Evolutionary conservation across 2,888 invertebrate species (phyloP), one percentile per base, ranked within the genome.

Genomic region (Leptinotarsa rubiginosa): DNA sequence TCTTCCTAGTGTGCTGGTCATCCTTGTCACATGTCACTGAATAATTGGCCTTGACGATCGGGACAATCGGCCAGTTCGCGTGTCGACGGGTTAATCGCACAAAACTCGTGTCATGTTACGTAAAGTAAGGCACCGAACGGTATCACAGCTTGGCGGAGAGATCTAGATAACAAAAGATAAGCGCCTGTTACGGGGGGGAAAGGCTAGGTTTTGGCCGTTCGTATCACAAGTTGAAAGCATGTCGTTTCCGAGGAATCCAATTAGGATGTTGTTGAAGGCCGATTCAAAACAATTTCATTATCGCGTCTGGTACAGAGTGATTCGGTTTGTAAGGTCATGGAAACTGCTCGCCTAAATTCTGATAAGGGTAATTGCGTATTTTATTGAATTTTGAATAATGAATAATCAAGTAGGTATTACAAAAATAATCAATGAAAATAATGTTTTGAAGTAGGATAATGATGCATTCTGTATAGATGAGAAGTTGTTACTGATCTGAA

Each of bases 1-100:
- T 81, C 92, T 81, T 54, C 84, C 84, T 65, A 85, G 76, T 62
- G 84, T 85, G 73, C 83, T 85, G 62, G 62, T 74, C 41, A 70
- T 74, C 70, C 25, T 66, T 62, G 41, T 62, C 62, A 62, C 62
- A 62, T 62, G 13, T 67, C 50, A n/a, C 66, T n/a, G 12, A n/a
- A 16, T 15, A 50, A 16, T 50, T 50, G n/a, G 16, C 18, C 10
- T 62, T 41, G 62, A 31, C 22, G 4, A n/a, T 10, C n/a, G 20
- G 13, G 22, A 25, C 56, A 22, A 18, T 18, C 56, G 56, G 56
- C 56, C 56, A 22, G 15, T 22, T 41, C 62, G 41, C 16, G 62
- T 41, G 31, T 1, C 41, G 10, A 41, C 41, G 41, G 41, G 41
- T 41, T 41, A 41, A 41, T 10, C 10, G 41, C 15, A 15, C 7